phyloP scores from a whole-genome alignment of 2,113 vertebrate species.

The Cyanoderma ruficeps region DNA sequence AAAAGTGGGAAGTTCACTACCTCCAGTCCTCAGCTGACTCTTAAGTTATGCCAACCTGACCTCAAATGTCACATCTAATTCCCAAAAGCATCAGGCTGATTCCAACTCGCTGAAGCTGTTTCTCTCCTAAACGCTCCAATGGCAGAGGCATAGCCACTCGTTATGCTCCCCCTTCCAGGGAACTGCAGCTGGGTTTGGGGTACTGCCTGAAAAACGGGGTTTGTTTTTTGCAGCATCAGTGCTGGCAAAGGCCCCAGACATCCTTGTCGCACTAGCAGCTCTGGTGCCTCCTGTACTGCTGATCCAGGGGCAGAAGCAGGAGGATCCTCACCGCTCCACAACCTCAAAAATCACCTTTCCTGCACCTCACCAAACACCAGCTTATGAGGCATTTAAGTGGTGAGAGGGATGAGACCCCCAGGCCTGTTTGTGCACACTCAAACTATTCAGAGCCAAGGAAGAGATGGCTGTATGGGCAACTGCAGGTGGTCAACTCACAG shows the following conservation, averaged over 20 bases:
- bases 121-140: not conserved
- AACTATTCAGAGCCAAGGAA: not conserved
- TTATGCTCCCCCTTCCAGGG: not conserved
- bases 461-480: not conserved
- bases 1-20: not conserved
- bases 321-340: not conserved
- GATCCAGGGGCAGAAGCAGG: not conserved
- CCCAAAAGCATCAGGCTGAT: not conserved
- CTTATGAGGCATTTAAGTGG: not conserved
- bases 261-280: not conserved
- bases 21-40: not conserved
- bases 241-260: not conserved
- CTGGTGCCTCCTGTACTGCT: not conserved
- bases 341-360: not conserved
- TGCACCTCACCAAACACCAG: not conserved
- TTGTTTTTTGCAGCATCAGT: not conserved
- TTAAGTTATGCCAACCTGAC: not conserved
- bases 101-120: not conserved
- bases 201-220: not conserved
- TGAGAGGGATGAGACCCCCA: not conserved
- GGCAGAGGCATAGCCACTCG: not conserved
- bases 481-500: not conserved
- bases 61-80: not conserved
- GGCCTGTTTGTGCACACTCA: not conserved
- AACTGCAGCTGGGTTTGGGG: not conserved